Evolutionary conservation across 1,140 invertebrate genomes (phyloP).

Genomic region (Lasaia peninsularis): DNA sequence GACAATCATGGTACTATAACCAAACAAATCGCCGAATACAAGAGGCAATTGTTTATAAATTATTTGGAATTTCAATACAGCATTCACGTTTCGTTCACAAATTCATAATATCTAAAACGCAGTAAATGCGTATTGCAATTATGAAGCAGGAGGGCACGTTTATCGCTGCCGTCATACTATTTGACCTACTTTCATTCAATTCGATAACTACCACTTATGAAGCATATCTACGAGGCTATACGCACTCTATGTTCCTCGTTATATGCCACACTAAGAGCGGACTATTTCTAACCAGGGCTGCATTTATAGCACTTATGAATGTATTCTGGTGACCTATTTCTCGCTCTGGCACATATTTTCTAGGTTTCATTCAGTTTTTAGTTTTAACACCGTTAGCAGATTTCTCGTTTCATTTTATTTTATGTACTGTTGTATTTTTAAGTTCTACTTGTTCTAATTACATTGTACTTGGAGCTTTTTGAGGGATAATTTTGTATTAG

Average conservation of each 20-base stretch:
- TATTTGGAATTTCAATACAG: not conserved
- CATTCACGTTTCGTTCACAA: not conserved
- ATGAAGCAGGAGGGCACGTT: constrained; percentile 66
- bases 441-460: too few species aligned
- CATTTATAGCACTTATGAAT: constrained; percentile 8
- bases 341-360: not conserved
- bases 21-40: too few species aligned
- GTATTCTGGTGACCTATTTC: constrained; percentile 6
- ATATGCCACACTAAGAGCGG: not conserved
- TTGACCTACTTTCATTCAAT: constrained; percentile 66
- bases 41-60: not conserved
- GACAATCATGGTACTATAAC: too few species aligned
- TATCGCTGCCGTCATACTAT: constrained; percentile 68
- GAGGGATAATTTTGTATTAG: too few species aligned
- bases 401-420: not conserved
- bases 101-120: constrained; percentile 10
- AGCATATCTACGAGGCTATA: constrained; percentile 34
- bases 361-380: constrained; percentile 1
- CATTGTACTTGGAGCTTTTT: too few species aligned
- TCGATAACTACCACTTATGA: constrained; percentile 63
- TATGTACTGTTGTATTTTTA: too few species aligned
- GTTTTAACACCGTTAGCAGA: constrained; percentile 10
- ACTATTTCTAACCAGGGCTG: constrained; percentile 11
- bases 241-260: not conserved
- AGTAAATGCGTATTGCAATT: constrained; percentile 44